Conservation (phyloP, 2,797 vertebrate genomes). For the Babyrousa celebensis region DNA sequence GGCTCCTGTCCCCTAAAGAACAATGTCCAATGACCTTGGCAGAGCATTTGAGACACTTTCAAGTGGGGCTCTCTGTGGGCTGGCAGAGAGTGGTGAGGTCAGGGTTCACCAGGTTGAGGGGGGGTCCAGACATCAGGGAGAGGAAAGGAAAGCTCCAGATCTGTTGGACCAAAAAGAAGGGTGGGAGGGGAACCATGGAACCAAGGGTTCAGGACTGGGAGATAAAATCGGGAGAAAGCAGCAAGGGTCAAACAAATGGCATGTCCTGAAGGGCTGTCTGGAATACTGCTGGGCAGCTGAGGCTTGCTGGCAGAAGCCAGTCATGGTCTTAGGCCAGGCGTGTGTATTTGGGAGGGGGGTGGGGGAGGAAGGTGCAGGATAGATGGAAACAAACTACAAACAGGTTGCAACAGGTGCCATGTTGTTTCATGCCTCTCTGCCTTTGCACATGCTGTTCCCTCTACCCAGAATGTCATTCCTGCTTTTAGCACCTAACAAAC, state of each 20-base stretch:
- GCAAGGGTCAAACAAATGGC: not conserved
- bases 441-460: not conserved
- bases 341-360: not conserved
- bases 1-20: not conserved
- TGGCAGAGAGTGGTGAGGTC: not conserved
- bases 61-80: not conserved
- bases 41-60: not conserved
- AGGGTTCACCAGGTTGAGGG: no score
- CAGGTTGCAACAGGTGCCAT: accelerated
- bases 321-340: no score
- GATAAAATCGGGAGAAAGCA: not conserved
- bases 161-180: not conserved
- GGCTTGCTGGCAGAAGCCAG: not conserved
- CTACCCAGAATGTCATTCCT: not conserved
- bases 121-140: not conserved
- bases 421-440: not conserved
- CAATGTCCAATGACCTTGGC: not conserved
- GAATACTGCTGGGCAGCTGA: not conserved
- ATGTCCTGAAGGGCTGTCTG: not conserved
- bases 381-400: not conserved
- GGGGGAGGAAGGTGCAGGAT: accelerated
- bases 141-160: not conserved
- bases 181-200: not conserved
- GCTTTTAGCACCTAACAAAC: not conserved
- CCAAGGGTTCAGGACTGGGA: not conserved